These are phyloP conservation scores for Anarrhichthys ocellatus DNA, from an alignment of 2,113 vertebrate species.

Conservation along the genomic window DNA sequence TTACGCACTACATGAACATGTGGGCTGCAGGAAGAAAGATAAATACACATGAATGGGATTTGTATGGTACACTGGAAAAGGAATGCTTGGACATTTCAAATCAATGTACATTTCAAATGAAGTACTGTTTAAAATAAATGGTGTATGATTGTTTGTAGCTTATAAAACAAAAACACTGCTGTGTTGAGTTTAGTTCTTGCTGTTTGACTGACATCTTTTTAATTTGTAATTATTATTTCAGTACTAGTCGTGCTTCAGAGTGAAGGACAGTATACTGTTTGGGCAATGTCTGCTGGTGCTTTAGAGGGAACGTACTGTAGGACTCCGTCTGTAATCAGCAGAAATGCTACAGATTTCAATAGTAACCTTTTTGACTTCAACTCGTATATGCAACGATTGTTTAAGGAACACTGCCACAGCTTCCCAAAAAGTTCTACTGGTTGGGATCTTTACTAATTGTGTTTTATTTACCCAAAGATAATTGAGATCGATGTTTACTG, in stretches of 20 bases:
- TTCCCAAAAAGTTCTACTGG: slow-evolving; percentile 36
- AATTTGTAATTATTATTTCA: slow-evolving; percentile 28
- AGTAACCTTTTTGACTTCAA: slow-evolving; percentile 18
- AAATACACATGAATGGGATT: slow-evolving; percentile 6
- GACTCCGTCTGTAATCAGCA: not conserved
- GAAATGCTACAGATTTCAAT: slow-evolving; percentile 20
- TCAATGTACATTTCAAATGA: slow-evolving; percentile 62
- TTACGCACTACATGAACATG: slow-evolving; percentile 6
- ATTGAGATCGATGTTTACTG: not conserved
- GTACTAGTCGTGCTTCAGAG: slow-evolving; percentile 17
- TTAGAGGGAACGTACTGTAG: not conserved
- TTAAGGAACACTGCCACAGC: slow-evolving; percentile 57
- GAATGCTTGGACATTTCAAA: slow-evolving; percentile 33
- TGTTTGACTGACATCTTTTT: slow-evolving; percentile 22
- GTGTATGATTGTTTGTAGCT: slow-evolving; percentile 40
- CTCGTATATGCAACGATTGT: slow-evolving; percentile 59
- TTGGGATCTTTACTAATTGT: slow-evolving; percentile 17
- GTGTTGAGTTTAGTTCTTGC: slow-evolving; percentile 33
- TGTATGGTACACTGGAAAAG: slow-evolving; percentile 32
- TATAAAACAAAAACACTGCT: slow-evolving; percentile 3
- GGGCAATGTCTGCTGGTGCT: slow-evolving; percentile 11
- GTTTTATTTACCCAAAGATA: slow-evolving; percentile 55
- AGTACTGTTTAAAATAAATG: slow-evolving; percentile 33
- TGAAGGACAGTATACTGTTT: slow-evolving; percentile 10
- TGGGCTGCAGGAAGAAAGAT: slow-evolving; percentile 27